Base-by-base conservation (phyloP, 2,113 vertebrate species). In the Polypterus bichir region DNA sequence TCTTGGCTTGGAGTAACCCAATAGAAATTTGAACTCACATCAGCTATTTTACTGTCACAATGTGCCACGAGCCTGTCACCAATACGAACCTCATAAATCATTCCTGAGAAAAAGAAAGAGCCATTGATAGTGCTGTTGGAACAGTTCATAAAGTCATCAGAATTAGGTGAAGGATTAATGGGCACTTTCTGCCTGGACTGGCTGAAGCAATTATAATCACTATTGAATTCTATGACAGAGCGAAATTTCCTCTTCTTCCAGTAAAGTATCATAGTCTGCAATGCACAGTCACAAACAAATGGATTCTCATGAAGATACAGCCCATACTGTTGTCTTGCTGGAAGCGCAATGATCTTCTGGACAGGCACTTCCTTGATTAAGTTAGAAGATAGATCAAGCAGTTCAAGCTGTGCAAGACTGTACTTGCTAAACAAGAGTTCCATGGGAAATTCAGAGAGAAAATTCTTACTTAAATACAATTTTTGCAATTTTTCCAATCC, bases 301-400 rank as follows among this genome's bases (percentile, higher is more conserved):
- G 87, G 90, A 67, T 93, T 93, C 60, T 80, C 84, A 47, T 93
- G 91, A 71, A 93, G 77, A 70, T 90, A 90, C 72, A 91, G 79
- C 59, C 80, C 81, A 62, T 76, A 77, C 61, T 81, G 81, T 44
- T 65, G 78, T 64, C 66, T 76, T 49, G 77, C 76, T 0, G 78
- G 75, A 63, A 90, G 77, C 49, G 79, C 79, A 63, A 87, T 79
- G 56, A 92, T 62, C 54, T 68, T 81, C 63, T 86, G 83, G 59
- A 91, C 44, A 3, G 89, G 84, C 65, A 90, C 73, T 0, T 64
- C 56, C 48, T 79, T 71, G 49, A 93, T 74, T 54, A 4, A 74
- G 68, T 93, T 93, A 65, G 82, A 79, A 11, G 91, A 91, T 64
- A 91, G 10, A 69, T 93, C 91, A 7, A 93, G 72, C 55, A 91